phyloP scores from a whole-genome alignment of 2,888 invertebrate species.

The Drosophila mimetica region DNA sequence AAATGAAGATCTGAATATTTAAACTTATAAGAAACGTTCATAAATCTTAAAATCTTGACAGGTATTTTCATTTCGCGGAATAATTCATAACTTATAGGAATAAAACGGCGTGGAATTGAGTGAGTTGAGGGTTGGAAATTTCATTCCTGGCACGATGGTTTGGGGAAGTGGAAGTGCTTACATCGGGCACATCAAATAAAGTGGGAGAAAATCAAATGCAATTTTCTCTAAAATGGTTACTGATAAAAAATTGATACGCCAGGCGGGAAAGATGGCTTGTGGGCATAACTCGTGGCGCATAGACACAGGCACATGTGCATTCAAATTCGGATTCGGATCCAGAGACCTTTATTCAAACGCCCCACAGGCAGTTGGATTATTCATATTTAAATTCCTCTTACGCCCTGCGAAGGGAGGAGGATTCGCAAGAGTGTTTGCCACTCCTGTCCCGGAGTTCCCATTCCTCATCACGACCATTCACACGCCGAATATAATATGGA shows the following conservation, averaged over 20 bases:
- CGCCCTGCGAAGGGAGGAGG: slow-evolving; percentile 5
- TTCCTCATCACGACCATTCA: not conserved
- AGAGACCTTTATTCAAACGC: slow-evolving; percentile 28
- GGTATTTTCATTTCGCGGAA: slow-evolving; percentile 18
- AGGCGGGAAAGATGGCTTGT: slow-evolving; percentile 28
- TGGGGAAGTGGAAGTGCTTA: slow-evolving; percentile 44
- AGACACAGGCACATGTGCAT: slow-evolving; percentile 24
- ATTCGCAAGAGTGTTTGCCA: slow-evolving; percentile 23
- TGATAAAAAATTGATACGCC: slow-evolving; percentile 72
- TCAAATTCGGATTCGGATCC: slow-evolving; percentile 21
- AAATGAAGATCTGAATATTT: too few species aligned
- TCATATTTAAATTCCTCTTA: slow-evolving; percentile 64
- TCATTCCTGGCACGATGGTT: not conserved
- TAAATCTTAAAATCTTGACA: slow-evolving; percentile 6
- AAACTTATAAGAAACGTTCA: not conserved
- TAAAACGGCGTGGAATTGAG: slow-evolving; percentile 33
- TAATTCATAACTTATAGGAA: slow-evolving; percentile 39
- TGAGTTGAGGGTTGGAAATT: slow-evolving; percentile 10
- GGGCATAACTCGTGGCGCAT: slow-evolving; percentile 10
- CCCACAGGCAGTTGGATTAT: slow-evolving; percentile 61
- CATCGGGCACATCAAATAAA: slow-evolving; percentile 56
- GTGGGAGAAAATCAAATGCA: slow-evolving; percentile 65
- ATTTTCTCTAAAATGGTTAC: slow-evolving; percentile 73
- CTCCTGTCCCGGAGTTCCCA: slow-evolving; percentile 1
- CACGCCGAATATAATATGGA: slow-evolving; percentile 37